Evolutionary conservation across 2,113 vertebrate genomes (phyloP).

Genomic region (Nyctereutes procyonoides): DNA sequence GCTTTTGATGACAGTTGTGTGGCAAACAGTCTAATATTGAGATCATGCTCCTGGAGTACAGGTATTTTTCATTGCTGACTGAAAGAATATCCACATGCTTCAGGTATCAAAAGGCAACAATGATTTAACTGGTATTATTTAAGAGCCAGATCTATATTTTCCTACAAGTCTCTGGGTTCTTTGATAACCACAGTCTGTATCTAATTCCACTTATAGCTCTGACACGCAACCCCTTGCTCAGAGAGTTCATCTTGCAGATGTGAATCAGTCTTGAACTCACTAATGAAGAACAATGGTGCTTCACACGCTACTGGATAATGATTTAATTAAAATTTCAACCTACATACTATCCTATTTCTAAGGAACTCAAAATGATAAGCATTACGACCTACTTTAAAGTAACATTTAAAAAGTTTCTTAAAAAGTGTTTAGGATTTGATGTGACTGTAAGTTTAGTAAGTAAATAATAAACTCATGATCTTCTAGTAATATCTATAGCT

Average conservation of each 20-base stretch:
- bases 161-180: background rate
- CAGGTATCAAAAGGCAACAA: conserved; percentile 54
- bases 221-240: background rate
- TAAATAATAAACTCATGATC: background rate
- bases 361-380: background rate
- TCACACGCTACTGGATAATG: background rate
- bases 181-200: background rate
- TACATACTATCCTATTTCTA: background rate
- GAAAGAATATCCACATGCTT: background rate
- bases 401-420: background rate
- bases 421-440: background rate
- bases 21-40: conserved; percentile 58
- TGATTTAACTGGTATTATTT: conserved; percentile 47
- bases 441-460: background rate
- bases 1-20: conserved; percentile 67
- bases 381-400: background rate
- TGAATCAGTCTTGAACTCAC: background rate
- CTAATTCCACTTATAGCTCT: background rate
- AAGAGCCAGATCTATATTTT: conserved; percentile 51
- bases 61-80: conserved; percentile 55
- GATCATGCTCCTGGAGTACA: conserved; percentile 58
- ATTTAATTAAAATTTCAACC: background rate
- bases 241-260: background rate
- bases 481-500: background rate
- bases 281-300: background rate